Base-by-base conservation (phyloP, 1,140 invertebrate genomes). In the Callitettix versicolor region DNA sequence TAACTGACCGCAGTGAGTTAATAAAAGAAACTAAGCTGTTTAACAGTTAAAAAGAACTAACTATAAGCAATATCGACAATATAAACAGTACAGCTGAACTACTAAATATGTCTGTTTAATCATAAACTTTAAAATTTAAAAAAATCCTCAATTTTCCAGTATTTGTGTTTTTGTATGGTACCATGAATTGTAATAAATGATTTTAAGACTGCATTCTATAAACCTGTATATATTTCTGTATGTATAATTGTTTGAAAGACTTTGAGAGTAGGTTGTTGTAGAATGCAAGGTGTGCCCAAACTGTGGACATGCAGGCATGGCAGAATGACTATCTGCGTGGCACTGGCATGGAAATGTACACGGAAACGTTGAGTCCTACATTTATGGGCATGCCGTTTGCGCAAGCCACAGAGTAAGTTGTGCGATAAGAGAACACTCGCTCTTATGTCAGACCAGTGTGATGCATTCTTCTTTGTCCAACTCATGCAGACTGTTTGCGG, bases 261-360 rank as follows among this genome's bases (percentile, higher is more conserved):
- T 46, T 36, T 17, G 42, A 54, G n/a, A 54, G 33, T 20, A 21
- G 41, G 26, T 40, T 47, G 53, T 38, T 57, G 20, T 60, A 62
- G 58, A 60, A 60, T 53, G 61, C 56, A 24, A 53, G 61, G 33
- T 62, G 58, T 56, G 57, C 62, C 24, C 62, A 62, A 59, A 56
- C 61, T 9, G 58, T 60, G 36, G 86, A 93, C 73, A 92, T 93
- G 79, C 87, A 91, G 73, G 84, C 88, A 73, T 98, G 95, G 94
- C 92, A 93, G 79, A 94, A 96, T 80, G 92, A 97, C 80, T 98
- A 98, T 79, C 84, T 97, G 69, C 82, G 93, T 68, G 95, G 95
- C 68, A 95, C 95, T 60, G 94, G 94, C 65, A 95, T 97, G 93
- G 95, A 98, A 81, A 96, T 98, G 94, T 98, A 98, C 79, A 97